Evolutionary conservation across 1,140 invertebrate genomes (phyloP).

Genomic region (Acromyrmex echinatior): DNA sequence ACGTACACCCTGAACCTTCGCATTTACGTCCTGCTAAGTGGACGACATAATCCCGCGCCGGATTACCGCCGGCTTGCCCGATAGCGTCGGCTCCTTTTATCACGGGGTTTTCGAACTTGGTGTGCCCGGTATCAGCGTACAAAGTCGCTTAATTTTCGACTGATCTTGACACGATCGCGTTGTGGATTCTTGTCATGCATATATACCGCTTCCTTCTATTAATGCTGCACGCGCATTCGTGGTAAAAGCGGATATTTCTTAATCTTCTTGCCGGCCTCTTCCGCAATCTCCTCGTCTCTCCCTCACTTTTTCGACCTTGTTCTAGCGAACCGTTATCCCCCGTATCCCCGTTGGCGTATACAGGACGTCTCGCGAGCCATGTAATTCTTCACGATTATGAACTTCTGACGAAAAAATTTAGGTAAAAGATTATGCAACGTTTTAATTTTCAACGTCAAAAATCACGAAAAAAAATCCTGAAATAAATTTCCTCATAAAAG

Average conservation of each 20-base stretch:
- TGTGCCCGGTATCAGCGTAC: conserved; percentile 22
- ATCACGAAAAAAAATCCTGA: background rate
- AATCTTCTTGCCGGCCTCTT: conserved; percentile 24
- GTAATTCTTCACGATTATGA: conserved; percentile 15
- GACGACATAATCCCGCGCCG: conserved; percentile 78
- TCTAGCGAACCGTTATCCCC: conserved; percentile 29
- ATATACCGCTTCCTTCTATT: conserved; percentile 40
- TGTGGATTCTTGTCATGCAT: conserved; percentile 60
- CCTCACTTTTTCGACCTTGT: conserved; percentile 15
- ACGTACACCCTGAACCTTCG: conserved; percentile 65
- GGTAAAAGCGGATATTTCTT: conserved; percentile 53
- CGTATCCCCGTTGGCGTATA: conserved; percentile 7
- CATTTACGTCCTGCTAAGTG: conserved; percentile 81
- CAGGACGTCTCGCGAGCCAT: background rate
- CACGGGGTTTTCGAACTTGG: conserved; percentile 34
- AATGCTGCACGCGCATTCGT: conserved; percentile 20
- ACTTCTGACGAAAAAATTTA: background rate
- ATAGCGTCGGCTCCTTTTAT: conserved; percentile 45
- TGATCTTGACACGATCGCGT: conserved; percentile 76
- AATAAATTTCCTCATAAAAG: background rate
- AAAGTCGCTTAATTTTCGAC: conserved; percentile 76
- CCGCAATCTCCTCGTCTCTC: background rate
- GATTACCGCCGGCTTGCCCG: conserved; percentile 69
- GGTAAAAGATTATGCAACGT: background rate
- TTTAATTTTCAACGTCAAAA: conserved; percentile 1